These are phyloP conservation scores for Pelagia noctiluca DNA, from an alignment of 30 jellyfish, hydroid and myxozoan species.

Conservation along the genomic window DNA sequence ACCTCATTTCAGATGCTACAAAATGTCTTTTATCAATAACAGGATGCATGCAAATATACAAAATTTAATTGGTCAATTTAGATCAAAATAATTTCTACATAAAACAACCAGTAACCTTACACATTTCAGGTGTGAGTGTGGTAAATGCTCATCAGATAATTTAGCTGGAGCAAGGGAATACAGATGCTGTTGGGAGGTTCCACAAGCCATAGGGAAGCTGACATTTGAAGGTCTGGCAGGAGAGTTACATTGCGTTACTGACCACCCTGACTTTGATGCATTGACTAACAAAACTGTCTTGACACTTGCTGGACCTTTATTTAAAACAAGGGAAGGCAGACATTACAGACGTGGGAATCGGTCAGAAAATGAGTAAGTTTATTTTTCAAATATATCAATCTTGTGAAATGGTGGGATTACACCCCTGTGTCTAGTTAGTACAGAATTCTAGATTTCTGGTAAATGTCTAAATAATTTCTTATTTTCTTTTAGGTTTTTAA, in stretches of 20 bases:
- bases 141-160: neutral
- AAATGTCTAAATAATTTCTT: neutral
- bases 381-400: too few species aligned
- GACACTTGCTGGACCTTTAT: neutral
- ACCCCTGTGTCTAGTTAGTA: too few species aligned
- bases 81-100: too few species aligned
- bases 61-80: too few species aligned
- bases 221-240: constrained; percentile 18
- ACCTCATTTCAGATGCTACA: too few species aligned
- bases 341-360: neutral
- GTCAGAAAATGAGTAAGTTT: neutral
- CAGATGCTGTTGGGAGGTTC: constrained; percentile 21
- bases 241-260: neutral
- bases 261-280: neutral
- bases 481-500: neutral
- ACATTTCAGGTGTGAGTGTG: constrained; percentile 23
- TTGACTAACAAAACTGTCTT: neutral
- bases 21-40: too few species aligned
- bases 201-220: constrained; percentile 13
- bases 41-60: too few species aligned
- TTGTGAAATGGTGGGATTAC: too few species aligned
- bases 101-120: too few species aligned
- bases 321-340: neutral
- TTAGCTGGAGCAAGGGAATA: neutral
- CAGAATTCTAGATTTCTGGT: too few species aligned